Base-by-base conservation (phyloP, 2,113 vertebrate species). In the Daphoenositta chrysoptera region DNA sequence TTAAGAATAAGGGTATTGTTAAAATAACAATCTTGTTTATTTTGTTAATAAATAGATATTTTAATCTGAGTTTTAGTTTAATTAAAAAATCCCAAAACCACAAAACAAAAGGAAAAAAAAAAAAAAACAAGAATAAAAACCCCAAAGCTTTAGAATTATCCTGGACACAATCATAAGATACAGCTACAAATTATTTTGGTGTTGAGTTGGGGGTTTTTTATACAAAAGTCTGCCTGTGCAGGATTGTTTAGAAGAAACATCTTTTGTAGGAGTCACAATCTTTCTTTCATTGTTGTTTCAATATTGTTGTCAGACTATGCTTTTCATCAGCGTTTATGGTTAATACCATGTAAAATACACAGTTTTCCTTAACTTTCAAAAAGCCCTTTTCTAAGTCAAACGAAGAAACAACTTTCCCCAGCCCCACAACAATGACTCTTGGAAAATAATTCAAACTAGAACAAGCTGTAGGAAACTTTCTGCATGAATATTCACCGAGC, bases 391-490 rank as follows among this genome's bases (percentile, higher is more conserved):
- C 63, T n/a, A 39, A 53, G 39, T 28, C 10, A 39, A 77, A 53
- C 4, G 13, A 63, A 56, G 37, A 57, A 72, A 28, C n/a, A n/a
- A 42, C 57, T 27, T 28, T 24, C 30, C 56, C 13, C 39, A 33
- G 5, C 28, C 60, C 19, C 51, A 44, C 45, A 53, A 9, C 28
- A 30, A 5, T 1, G 1, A 92, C 87, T 94, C 83, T 87, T 97
- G 90, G 89, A 97, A 97, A 97, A 95, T 92, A 96, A 98, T 94
- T 97, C 92, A 73, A 57, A 18, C 9, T 44, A 61, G 16, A 64
- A 77, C 10, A 61, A 93, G 76, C 78, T 15, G 16, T 17, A 80
- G 54, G 16, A 40, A 61, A 48, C 31, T 21, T 87, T 93, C 44
- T 89, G n/a, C 50, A 79, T 57, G 54, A 85, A 90, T 94, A 96